Evolutionary conservation across 2,797 vertebrate genomes (phyloP).

Genomic region (Vultur gryphus): DNA sequence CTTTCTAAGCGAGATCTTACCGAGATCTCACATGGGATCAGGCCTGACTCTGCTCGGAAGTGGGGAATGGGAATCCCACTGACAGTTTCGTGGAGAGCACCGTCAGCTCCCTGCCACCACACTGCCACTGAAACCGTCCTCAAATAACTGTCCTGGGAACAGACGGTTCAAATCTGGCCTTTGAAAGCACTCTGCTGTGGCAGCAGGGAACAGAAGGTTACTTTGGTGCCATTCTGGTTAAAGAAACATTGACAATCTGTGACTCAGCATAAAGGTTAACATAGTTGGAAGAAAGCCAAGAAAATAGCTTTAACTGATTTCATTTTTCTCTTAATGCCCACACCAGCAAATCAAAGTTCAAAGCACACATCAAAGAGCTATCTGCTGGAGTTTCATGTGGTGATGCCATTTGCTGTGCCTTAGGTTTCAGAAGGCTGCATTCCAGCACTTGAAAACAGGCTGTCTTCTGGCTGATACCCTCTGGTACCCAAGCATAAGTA

Average conservation of each 20-base stretch:
- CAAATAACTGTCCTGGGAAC: neutral
- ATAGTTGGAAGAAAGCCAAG: neutral
- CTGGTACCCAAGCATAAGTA: neutral
- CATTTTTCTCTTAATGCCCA: neutral
- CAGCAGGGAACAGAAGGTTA: neutral
- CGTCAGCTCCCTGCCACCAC: neutral
- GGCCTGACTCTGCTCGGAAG: neutral
- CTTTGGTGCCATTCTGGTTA: neutral
- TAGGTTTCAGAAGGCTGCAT: neutral
- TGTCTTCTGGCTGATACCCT: neutral
- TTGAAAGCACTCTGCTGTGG: neutral
- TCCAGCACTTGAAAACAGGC: neutral
- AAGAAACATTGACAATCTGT: neutral
- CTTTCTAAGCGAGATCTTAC: neutral
- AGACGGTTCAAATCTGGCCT: neutral
- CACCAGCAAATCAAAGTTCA: neutral
- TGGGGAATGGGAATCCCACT: neutral
- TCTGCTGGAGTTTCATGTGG: fast-evolving
- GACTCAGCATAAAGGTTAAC: neutral
- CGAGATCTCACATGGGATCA: neutral
- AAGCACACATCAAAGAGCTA: neutral
- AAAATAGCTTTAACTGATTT: neutral
- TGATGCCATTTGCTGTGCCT: neutral
- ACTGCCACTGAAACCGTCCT: neutral
- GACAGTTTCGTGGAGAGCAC: neutral